phyloP scores from a whole-genome alignment of 2,113 vertebrate genomes.

The Colistium nudipinnis region DNA sequence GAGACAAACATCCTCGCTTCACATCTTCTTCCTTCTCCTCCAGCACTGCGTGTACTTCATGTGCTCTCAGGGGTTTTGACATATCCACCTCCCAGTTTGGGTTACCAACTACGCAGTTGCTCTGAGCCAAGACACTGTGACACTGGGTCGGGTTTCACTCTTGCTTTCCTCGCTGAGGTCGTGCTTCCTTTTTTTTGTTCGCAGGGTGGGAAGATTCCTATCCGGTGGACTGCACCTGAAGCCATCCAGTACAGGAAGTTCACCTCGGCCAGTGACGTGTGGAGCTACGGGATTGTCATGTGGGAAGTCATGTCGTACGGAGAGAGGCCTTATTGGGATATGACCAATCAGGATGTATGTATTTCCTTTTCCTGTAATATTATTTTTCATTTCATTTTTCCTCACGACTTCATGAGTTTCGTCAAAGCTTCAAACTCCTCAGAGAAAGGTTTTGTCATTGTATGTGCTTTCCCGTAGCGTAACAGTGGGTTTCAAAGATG shows the following conservation, averaged over 20 bases:
- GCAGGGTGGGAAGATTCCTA: slow-evolving; percentile 87
- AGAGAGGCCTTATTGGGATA: slow-evolving; percentile 87
- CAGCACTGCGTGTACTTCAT: slow-evolving; percentile 37
- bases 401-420: slow-evolving; percentile 45
- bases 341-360: slow-evolving; percentile 87
- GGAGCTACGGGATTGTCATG: slow-evolving; percentile 88
- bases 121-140: slow-evolving; percentile 57
- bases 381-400: slow-evolving; percentile 12
- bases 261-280: slow-evolving; percentile 85
- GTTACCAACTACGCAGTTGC: slow-evolving; percentile 58
- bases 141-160: slow-evolving; percentile 62
- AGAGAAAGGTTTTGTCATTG: slow-evolving; percentile 56
- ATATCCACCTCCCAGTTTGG: slow-evolving; percentile 55
- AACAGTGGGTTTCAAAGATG: slow-evolving; percentile 60
- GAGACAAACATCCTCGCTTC: slow-evolving; percentile 32
- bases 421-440: slow-evolving; percentile 50
- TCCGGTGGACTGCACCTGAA: slow-evolving; percentile 86
- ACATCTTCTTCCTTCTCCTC: slow-evolving; percentile 38
- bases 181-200: slow-evolving; percentile 60
- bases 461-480: slow-evolving; percentile 61
- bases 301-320: slow-evolving; percentile 88
- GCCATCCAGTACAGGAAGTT: slow-evolving; percentile 88
- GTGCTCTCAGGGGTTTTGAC: slow-evolving; percentile 58
- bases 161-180: slow-evolving; percentile 45
- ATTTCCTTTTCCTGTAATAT: slow-evolving; percentile 8